phyloP scores from a whole-genome alignment of 2,888 invertebrate species.

The Copidosoma aretas region DNA sequence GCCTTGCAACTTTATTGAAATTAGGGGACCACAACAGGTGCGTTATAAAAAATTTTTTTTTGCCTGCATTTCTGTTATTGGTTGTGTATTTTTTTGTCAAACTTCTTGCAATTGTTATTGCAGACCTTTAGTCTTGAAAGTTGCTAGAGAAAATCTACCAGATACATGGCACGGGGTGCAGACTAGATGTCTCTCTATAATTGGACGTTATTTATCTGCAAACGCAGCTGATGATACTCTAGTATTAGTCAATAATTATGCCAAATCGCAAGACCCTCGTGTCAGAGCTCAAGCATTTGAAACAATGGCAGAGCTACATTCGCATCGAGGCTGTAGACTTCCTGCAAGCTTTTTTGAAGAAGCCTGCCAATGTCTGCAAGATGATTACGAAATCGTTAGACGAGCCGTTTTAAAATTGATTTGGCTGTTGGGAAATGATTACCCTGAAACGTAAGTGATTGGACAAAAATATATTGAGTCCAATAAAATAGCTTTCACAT shows the following conservation, averaged over 20 bases:
- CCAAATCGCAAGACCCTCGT: constrained; percentile 86
- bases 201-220: constrained; percentile 75
- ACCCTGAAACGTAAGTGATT: constrained; percentile 78
- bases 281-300: constrained; percentile 89
- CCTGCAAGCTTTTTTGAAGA: constrained; percentile 72
- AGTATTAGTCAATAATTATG: constrained; percentile 80
- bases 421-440: constrained; percentile 83
- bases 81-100: constrained; percentile 21
- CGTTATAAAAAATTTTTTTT: constrained; percentile 13
- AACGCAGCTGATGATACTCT: constrained; percentile 66
- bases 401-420: constrained; percentile 85
- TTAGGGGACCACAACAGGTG: constrained; percentile 68
- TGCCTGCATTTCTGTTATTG: too few relatives aligned
- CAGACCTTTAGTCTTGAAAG: constrained; percentile 58
- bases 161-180: constrained; percentile 83
- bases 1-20: constrained; percentile 75
- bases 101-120: constrained; percentile 16
- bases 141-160: constrained; percentile 74
- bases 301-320: constrained; percentile 81
- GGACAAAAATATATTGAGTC: neutral
- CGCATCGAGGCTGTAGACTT: constrained; percentile 79
- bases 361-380: constrained; percentile 79
- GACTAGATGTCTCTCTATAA: constrained; percentile 79
- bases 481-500: neutral
- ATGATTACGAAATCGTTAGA: constrained; percentile 93